Evolutionary conservation across 2,888 invertebrate species (phyloP).

Genomic region (Nemapogon koenigi): DNA sequence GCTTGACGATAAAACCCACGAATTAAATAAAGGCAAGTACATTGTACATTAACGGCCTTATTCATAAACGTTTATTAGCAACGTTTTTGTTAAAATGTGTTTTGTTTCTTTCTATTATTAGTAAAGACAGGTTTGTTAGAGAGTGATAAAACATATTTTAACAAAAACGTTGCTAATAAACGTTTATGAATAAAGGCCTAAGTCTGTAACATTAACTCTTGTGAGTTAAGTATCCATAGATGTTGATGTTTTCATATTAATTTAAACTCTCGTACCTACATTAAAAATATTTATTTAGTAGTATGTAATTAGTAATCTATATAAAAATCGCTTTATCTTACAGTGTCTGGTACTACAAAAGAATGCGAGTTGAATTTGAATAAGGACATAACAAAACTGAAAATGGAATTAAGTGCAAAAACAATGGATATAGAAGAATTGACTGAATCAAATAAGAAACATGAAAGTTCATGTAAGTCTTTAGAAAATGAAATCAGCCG

Average conservation of each 20-base stretch:
- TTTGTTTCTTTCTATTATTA: too few species aligned
- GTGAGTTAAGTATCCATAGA: background rate
- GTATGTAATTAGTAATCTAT: conserved; percentile 6
- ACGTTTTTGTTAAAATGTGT: too few species aligned
- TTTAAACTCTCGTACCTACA: conserved; percentile 2
- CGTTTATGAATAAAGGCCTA: too few species aligned
- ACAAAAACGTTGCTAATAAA: too few species aligned
- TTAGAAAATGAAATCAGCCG: conserved; percentile 44
- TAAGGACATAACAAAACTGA: conserved; percentile 58
- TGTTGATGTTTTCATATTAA: too few species aligned
- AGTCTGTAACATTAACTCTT: conserved; percentile 2
- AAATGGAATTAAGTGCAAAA: conserved; percentile 63
- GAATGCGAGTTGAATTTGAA: conserved; percentile 56
- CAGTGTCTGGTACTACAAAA: conserved; percentile 49
- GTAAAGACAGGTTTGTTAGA: too few species aligned
- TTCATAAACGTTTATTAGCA: too few species aligned
- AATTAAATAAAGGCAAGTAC: conserved; percentile 55
- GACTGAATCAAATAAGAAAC: conserved; percentile 46
- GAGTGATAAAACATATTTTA: too few species aligned
- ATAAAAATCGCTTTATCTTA: conserved; percentile 20
- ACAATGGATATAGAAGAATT: conserved; percentile 58
- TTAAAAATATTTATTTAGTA: background rate
- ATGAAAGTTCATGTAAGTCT: conserved; percentile 36
- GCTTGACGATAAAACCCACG: conserved; percentile 56
- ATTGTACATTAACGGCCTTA: conserved; percentile 14